Percentiles rank a stretch among this genome's conserved stretches.
Evolutionary conservation across 2,113 vertebrate species (phyloP).

Genomic region (Dasyprocta punctata): DNA sequence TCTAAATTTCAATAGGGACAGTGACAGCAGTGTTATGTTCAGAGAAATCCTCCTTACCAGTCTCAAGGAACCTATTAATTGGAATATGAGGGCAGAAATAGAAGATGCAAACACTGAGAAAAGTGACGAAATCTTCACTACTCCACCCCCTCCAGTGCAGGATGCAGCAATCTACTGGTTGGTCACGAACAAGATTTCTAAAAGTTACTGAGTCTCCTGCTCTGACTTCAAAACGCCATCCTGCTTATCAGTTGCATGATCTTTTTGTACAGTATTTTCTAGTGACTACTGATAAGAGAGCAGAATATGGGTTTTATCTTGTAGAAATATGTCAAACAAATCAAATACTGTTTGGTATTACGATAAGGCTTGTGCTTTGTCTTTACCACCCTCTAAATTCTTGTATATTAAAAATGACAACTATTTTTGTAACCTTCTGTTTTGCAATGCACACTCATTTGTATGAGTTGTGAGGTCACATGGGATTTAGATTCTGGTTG

Average conservation of each 20-base stretch:
- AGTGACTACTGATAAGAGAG: background rate
- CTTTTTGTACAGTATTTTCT: background rate
- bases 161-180: background rate
- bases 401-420: background rate
- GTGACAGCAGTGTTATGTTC: background rate
- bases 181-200: background rate
- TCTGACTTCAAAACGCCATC: background rate
- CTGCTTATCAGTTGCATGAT: background rate
- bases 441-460: constrained; percentile 29
- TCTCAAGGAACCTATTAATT: background rate
- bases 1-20: background rate
- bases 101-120: background rate
- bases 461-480: background rate
- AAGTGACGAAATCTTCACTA: background rate
- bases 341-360: background rate
- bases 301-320: background rate
- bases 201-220: background rate
- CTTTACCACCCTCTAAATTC: background rate
- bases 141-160: accelerated
- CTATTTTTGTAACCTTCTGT: background rate
- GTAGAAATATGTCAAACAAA: background rate
- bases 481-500: constrained; percentile 11
- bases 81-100: background rate
- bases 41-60: background rate
- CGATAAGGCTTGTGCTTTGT: background rate